Evolutionary conservation across 2,888 invertebrate species (phyloP).

Genomic region (Schrankia costaestrigalis): DNA sequence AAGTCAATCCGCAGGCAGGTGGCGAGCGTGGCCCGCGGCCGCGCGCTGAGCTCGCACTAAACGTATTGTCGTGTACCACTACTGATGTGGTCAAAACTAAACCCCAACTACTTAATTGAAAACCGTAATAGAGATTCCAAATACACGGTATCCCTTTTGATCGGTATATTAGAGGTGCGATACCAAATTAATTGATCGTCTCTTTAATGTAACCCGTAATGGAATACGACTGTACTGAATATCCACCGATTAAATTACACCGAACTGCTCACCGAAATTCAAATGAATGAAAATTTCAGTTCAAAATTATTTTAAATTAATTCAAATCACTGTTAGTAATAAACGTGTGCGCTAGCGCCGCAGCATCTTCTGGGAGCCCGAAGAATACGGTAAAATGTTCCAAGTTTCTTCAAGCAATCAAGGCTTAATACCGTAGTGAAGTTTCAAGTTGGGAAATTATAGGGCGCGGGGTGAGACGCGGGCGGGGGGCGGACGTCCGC

Average conservation of each 20-base stretch:
- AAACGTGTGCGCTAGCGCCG: constrained; percentile 71
- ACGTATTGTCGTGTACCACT: constrained; percentile 75
- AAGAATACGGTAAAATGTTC: constrained; percentile 80
- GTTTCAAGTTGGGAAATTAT: constrained; percentile 80
- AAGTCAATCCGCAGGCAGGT: constrained; percentile 61
- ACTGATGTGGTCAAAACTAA: constrained; percentile 67
- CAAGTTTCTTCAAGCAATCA: constrained; percentile 81
- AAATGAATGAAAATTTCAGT: constrained; percentile 36
- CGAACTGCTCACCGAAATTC: constrained; percentile 23
- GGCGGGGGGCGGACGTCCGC: constrained; percentile 67
- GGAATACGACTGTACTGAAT: constrained; percentile 40
- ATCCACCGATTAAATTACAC: constrained; percentile 21
- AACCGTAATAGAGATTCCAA: constrained; percentile 70
- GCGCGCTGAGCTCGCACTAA: constrained; percentile 49
- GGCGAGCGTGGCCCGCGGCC: constrained; percentile 40
- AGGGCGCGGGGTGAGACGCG: constrained; percentile 61
- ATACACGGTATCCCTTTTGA: constrained; percentile 73
- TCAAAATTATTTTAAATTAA: constrained; percentile 62
- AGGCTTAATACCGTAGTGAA: constrained; percentile 80
- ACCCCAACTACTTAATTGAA: constrained; percentile 76
- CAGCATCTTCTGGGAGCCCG: constrained; percentile 74
- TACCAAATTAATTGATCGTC: constrained; percentile 54
- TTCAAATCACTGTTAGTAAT: constrained; percentile 73
- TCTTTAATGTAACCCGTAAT: constrained; percentile 42
- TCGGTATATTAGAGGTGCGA: constrained; percentile 57